These are phyloP conservation scores for Meganola albula DNA, from an alignment of 2,888 invertebrate species.

Conservation along the genomic window DNA sequence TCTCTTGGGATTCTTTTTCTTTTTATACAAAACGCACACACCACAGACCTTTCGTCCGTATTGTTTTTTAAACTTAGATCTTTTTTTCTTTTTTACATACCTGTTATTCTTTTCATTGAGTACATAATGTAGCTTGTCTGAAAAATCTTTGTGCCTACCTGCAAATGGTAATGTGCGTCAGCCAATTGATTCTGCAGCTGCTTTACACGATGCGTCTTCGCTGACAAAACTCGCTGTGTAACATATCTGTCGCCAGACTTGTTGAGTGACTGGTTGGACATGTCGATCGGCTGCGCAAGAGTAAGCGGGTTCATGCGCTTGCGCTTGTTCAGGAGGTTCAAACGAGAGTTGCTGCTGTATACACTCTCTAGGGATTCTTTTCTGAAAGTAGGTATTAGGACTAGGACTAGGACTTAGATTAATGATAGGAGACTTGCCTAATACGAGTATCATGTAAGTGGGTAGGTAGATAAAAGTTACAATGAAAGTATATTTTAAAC, in stretches of 20 bases:
- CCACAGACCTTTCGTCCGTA: too few relatives aligned
- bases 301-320: conserved; percentile 54
- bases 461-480: too few relatives aligned
- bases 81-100: too few relatives aligned
- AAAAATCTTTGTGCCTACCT: conserved; percentile 77
- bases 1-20: too few relatives aligned
- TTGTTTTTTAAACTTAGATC: too few relatives aligned
- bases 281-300: conserved; percentile 41
- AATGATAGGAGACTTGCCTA: too few relatives aligned
- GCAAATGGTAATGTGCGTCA: conserved; percentile 87
- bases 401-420: too few relatives aligned
- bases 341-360: conserved; percentile 67
- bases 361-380: conserved; percentile 65
- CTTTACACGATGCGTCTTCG: conserved; percentile 85
- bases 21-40: too few relatives aligned
- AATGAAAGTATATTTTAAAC: too few relatives aligned
- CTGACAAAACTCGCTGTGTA: conserved; percentile 83
- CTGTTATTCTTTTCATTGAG: too few relatives aligned
- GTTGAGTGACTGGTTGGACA: conserved; percentile 43
- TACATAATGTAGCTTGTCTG: too few relatives aligned
- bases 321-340: conserved; percentile 57
- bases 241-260: conserved; percentile 54
- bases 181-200: conserved; percentile 88
- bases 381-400: conserved; percentile 35
- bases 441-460: too few relatives aligned